Percentiles rank a stretch among this genome's conserved stretches.
phyloP scores from a whole-genome alignment of 2,113 vertebrate species.

The Bos javanicus region DNA sequence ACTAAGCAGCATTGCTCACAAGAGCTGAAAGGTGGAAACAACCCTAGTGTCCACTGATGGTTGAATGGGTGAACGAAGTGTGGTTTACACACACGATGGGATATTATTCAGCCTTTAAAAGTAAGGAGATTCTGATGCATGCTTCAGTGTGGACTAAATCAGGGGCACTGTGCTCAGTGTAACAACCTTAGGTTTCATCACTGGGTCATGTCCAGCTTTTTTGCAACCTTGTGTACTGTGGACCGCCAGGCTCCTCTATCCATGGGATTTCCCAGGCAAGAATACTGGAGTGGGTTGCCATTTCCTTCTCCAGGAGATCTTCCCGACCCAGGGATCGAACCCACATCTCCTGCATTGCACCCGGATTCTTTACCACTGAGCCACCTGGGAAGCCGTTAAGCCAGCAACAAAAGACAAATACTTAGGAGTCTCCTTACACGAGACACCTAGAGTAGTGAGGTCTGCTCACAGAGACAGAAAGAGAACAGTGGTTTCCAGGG shows the following conservation, averaged over 20 bases:
- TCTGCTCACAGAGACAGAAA: neutral
- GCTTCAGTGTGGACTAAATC: neutral
- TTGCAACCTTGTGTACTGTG: neutral
- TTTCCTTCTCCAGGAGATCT: neutral
- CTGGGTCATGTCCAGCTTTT: neutral
- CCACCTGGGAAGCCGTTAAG: neutral
- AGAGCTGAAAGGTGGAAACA: no score
- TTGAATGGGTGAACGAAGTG: accelerated
- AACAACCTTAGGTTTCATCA: neutral
- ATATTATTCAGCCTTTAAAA: no score
- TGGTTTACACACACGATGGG: accelerated
- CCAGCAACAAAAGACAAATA: accelerated
- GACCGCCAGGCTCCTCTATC: neutral
- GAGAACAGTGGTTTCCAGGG: neutral
- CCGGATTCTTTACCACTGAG: neutral
- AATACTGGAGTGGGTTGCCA: neutral
- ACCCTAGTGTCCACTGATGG: accelerated
- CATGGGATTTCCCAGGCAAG: neutral
- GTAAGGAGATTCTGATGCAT: neutral
- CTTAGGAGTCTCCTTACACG: accelerated
- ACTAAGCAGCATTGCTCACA: neutral
- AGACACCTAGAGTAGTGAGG: accelerated
- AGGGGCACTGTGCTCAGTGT: neutral
- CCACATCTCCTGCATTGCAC: neutral
- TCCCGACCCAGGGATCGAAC: neutral